Evolutionary conservation across 2,113 vertebrate species (phyloP), one percentile per base, ranked within the genome.

Genomic region (Mus pahari): DNA sequence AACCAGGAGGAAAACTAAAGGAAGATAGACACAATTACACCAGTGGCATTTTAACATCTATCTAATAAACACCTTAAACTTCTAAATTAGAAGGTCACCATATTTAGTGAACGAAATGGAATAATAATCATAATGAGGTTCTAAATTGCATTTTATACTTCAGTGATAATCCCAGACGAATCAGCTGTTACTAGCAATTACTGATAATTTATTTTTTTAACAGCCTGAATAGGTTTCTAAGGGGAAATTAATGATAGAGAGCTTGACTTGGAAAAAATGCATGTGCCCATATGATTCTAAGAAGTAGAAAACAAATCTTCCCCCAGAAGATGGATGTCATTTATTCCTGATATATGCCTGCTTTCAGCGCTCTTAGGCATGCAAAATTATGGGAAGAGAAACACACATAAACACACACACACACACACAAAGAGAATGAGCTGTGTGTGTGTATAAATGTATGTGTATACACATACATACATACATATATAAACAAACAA

Each of bases 61-160:
- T 93, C 89, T 96, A 95, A 91, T 93, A 96, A 96, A 92, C 89
- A 96, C 94, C 87, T 97, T 95, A 95, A 89, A 93, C 96, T 95
- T 96, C 48, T 89, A 94, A 97, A 96, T 92, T 78, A 95, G 84
- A 96, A 97, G 93, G 94, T 97, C 96, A 95, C 74, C 83, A 74
- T 92, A 95, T 95, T 97, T 71, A 95, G 78, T 81, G 95, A 96
- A 90, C 82, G 55, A 96, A 97, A 94, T 92, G 83, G 58, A 97
- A 92, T 92, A 90, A 95, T 96, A 94, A 96, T 95, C 91, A 96
- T 94, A 93, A 96, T 94, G 79, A 95, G 94, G 89, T 94, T 96
- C 87, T 96, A 97, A 97, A 97, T 93, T 97, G 64, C 92, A 97
- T 97, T 97, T 97, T 96, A 96, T 97, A 96, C 96, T 97, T 93